These are phyloP conservation scores for Andricus curvator DNA, from an alignment of 2,888 invertebrate species.

Conservation along the genomic window DNA sequence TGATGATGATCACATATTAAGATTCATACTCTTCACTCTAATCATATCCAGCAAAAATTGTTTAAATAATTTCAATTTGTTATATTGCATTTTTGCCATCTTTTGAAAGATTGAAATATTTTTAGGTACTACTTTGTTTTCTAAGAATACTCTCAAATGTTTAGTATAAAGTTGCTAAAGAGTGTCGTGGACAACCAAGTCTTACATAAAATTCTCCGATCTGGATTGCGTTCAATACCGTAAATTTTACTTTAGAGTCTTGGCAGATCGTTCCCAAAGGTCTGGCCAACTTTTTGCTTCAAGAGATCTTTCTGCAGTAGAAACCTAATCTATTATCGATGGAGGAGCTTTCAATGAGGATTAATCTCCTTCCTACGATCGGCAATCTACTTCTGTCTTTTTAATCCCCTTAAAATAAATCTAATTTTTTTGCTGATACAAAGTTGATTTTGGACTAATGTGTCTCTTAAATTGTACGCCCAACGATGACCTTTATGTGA, in stretches of 20 bases:
- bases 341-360: neutral
- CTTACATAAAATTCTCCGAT: neutral
- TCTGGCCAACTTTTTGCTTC: slow-evolving; percentile 20
- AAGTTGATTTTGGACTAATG: neutral
- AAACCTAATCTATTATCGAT: neutral
- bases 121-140: too few relatives aligned
- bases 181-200: neutral
- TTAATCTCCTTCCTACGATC: neutral
- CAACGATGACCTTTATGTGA: too few relatives aligned
- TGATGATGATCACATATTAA: too few relatives aligned
- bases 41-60: too few relatives aligned
- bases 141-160: too few relatives aligned
- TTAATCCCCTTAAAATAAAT: neutral
- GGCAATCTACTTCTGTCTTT: neutral
- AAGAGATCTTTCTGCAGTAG: neutral
- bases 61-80: too few relatives aligned
- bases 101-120: too few relatives aligned
- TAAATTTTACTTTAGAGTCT: slow-evolving; percentile 7
- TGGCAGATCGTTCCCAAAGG: neutral
- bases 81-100: too few relatives aligned
- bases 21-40: too few relatives aligned
- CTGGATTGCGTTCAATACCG: slow-evolving; percentile 2
- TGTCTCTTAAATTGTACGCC: too few relatives aligned
- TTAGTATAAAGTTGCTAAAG: neutral
- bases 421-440: neutral